phyloP scores from a whole-genome alignment of 2,113 vertebrate genomes.

The Guaruba guarouba region DNA sequence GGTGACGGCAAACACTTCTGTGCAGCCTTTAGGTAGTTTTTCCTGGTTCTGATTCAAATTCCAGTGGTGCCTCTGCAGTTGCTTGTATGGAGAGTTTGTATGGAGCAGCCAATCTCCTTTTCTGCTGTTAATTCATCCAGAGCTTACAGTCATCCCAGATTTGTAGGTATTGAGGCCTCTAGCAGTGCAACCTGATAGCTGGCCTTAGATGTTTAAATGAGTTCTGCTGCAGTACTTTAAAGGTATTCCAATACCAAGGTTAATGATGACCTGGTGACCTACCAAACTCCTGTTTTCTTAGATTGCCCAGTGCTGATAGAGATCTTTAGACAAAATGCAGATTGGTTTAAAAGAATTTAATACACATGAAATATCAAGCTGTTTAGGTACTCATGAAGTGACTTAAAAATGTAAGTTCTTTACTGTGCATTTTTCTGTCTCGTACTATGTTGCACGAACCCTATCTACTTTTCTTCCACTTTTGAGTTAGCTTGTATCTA shows the following conservation, averaged over 20 bases:
- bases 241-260: background rate
- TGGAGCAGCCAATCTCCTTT: background rate
- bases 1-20: background rate
- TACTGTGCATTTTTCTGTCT: background rate
- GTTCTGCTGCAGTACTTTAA: background rate
- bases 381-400: background rate
- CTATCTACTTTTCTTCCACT: background rate
- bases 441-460: background rate
- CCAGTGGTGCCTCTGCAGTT: background rate
- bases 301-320: background rate
- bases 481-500: background rate
- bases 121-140: background rate
- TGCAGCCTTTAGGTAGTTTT: background rate
- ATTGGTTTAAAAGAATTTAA: background rate
- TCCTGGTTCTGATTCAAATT: background rate
- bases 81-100: background rate
- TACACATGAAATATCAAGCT: background rate
- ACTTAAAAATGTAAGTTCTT: background rate
- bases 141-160: background rate
- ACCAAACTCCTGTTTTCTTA: background rate
- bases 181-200: background rate
- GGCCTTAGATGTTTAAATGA: background rate
- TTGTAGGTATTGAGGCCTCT: background rate
- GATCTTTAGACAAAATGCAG: background rate
- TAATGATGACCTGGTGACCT: background rate